Evolutionary conservation across 2,888 invertebrate genomes (phyloP).

Genomic region (Hermodice carunculata): DNA sequence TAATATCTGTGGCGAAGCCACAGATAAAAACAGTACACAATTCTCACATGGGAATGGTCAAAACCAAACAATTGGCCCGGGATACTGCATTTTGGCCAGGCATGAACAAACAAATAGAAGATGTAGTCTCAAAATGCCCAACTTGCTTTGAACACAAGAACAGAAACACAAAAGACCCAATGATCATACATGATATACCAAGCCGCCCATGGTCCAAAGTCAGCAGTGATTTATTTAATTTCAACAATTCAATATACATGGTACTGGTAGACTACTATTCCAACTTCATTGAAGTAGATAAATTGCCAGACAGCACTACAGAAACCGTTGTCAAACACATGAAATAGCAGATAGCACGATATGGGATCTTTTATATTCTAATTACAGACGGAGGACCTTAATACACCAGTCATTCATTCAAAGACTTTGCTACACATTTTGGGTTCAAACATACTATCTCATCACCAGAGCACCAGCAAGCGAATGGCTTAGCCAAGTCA

Average conservation of each 20-base stretch:
- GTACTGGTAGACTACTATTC: neutral
- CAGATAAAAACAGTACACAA: neutral
- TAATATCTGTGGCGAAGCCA: too few species aligned
- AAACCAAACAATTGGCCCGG: neutral
- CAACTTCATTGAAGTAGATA: neutral
- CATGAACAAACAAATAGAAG: constrained; percentile 1
- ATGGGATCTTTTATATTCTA: neutral
- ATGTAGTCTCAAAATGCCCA: neutral
- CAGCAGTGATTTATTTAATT: neutral
- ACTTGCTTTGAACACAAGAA: neutral
- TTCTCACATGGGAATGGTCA: neutral
- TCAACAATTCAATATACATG: neutral
- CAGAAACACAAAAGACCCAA: constrained; percentile 1
- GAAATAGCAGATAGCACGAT: neutral
- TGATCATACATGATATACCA: neutral
- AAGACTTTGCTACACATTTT: neutral
- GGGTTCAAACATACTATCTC: neutral
- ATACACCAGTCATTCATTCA: constrained; percentile 1
- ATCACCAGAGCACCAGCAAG: constrained; percentile 2
- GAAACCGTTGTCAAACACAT: neutral
- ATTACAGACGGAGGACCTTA: constrained; percentile 16
- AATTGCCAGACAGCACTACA: neutral
- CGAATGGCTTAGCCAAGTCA: constrained; percentile 8
- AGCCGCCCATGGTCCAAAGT: neutral
- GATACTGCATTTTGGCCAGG: constrained; percentile 6